phyloP scores from a whole-genome alignment of 2,113 vertebrate genomes.

The Meles meles region DNA sequence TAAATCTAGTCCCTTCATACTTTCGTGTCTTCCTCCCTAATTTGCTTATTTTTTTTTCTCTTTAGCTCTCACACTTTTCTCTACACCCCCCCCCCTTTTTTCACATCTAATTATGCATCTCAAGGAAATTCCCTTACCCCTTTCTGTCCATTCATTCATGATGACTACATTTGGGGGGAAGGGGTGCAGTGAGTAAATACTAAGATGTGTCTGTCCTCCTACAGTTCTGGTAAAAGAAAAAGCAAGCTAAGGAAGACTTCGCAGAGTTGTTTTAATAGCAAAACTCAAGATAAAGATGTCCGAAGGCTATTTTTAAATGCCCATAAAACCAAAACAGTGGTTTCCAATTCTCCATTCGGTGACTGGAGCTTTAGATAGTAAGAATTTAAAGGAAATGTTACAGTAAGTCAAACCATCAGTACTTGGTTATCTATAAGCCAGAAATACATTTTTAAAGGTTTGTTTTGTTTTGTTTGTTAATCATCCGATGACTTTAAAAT shows the following conservation, averaged over 20 bases:
- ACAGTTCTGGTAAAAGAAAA: not conserved
- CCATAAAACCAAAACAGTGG: constrained; percentile 5
- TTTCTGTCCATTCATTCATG: not conserved
- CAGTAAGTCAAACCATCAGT: not conserved
- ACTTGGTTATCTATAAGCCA: not conserved
- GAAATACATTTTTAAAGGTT: not conserved
- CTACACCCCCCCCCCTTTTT: not conserved
- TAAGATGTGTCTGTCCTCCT: not conserved
- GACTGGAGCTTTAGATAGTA: not conserved
- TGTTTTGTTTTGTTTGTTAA: not conserved
- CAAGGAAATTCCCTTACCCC: not conserved
- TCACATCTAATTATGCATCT: not conserved
- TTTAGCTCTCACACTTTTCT: not conserved
- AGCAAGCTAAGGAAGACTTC: not conserved
- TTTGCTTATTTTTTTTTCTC: not conserved
- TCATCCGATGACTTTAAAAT: not conserved
- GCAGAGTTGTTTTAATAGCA: not conserved
- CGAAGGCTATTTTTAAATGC: constrained; percentile 45
- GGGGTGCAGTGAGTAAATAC: not conserved
- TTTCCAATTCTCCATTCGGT: constrained; percentile 16
- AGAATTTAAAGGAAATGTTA: constrained; percentile 13
- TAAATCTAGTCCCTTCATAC: not conserved
- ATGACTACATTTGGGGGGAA: not conserved
- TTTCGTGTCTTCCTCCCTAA: not conserved
- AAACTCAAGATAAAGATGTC: constrained; percentile 46